Evolutionary conservation across 2,113 vertebrate genomes (phyloP), one percentile per base, ranked within the genome.

Genomic region (Sturnus vulgaris): DNA sequence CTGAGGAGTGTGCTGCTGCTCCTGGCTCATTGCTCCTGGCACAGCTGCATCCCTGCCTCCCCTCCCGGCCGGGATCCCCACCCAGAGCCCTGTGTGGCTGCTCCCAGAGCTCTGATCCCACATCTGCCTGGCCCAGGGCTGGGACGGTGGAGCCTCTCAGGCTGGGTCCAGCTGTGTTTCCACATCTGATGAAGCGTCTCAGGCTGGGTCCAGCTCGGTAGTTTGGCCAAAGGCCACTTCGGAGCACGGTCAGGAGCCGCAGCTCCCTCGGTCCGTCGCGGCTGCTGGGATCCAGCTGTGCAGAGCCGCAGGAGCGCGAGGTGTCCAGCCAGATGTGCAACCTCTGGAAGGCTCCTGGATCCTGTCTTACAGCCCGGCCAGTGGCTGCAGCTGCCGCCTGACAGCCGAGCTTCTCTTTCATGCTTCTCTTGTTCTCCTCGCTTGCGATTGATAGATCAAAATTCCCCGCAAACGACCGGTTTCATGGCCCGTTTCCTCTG

Each of bases 401-500:
- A 53, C 94, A 40, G 75, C 92, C 60, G 56, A 92, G 93, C 86
- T 73, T 91, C 86, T 93, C 95, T 31, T 91, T 93, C 93, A 64
- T 55, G 94, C 95, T 96, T 92, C 95, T 61, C 96, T 88, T 90
- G 86, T 73, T 97, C 90, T 93, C 70, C 27, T 50, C 27, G 52
- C 93, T 96, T 15, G 18, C 87, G 61, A 81, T 95, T n/a, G 69
- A 79, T 82, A 93, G 96, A 97, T 92, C 96, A 93, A 93, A 96
- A 94, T 40, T 81, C 94, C 95, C 95, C 42, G 70, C 95, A 92
- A 97, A 96, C 69, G 95, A 84, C 94, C 92, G 16, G 66, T 96
- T 97, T 95, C 96, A 95, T 52, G 97, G 97, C 93, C 96, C 75
- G 94, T 95, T 98, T 96, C 96, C 97, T 95, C 94, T 66, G 95